A percentile compares a stretch with the other conserved stretches of the same genome.
Evolutionary conservation across 1,140 invertebrate genomes (phyloP).

Genomic region (Diorhabda carinulata): DNA sequence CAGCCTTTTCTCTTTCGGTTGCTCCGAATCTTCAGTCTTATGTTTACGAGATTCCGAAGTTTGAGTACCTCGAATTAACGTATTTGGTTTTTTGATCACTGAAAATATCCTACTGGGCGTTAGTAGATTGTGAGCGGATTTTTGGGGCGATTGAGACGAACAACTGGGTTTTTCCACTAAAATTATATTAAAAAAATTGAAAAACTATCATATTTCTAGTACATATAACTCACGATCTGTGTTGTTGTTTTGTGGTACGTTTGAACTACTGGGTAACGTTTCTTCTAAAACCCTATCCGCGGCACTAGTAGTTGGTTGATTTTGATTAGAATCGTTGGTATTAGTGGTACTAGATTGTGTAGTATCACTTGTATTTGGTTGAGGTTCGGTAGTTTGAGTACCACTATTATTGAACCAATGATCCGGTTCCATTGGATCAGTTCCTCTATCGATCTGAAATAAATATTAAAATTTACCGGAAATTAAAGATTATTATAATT

Average conservation of each 20-base stretch:
- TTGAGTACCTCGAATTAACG: slow-evolving; percentile 33
- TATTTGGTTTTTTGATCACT: slow-evolving; percentile 30
- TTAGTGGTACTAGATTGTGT: slow-evolving; percentile 22
- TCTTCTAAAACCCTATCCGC: not conserved
- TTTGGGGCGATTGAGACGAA: slow-evolving; percentile 15
- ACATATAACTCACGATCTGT: no score
- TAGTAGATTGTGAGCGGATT: slow-evolving; percentile 26
- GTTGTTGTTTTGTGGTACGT: no score
- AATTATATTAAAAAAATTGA: no score
- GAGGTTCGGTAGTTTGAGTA: slow-evolving; percentile 32
- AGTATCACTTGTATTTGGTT: slow-evolving; percentile 16
- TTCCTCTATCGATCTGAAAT: slow-evolving; percentile 60
- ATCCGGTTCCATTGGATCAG: slow-evolving; percentile 61
- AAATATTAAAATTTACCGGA: not conserved
- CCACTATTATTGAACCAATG: slow-evolving; percentile 30
- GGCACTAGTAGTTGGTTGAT: not conserved
- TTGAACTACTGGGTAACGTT: not conserved
- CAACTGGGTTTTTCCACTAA: not conserved
- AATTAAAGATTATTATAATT: slow-evolving; percentile 11
- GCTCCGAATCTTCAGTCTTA: slow-evolving; percentile 21
- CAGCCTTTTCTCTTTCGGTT: slow-evolving; percentile 26
- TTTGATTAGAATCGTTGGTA: slow-evolving; percentile 6
- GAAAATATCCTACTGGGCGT: slow-evolving; percentile 36
- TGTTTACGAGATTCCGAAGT: slow-evolving; percentile 34
- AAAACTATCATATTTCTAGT: no score